Percentiles rank a stretch among this genome's conserved stretches.
phyloP scores from a whole-genome alignment of 1,140 invertebrate genomes.

The Euura lappo region DNA sequence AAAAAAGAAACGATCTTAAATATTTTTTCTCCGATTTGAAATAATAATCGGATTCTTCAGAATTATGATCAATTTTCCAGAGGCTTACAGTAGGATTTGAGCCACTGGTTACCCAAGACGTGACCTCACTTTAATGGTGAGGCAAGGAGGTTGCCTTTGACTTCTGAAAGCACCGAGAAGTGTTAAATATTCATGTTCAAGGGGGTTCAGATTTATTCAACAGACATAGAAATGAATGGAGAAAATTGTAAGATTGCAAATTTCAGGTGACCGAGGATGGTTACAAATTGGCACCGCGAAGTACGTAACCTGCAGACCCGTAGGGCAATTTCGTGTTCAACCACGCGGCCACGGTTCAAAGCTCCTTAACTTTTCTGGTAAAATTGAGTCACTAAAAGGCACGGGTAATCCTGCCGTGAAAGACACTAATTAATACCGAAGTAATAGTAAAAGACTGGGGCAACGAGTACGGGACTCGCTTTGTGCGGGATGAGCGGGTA shows the following conservation, averaged over 20 bases:
- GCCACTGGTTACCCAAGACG: too few relatives aligned
- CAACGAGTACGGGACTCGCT: not conserved
- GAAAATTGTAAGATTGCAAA: conserved; percentile 3
- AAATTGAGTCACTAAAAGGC: not conserved
- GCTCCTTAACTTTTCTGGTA: not conserved
- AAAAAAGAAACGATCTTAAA: too few relatives aligned
- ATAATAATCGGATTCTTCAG: too few relatives aligned
- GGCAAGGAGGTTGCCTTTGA: too few relatives aligned
- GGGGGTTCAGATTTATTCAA: not conserved
- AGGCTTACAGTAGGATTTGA: too few relatives aligned
- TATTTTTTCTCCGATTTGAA: too few relatives aligned
- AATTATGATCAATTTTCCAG: too few relatives aligned
- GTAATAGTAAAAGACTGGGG: not conserved
- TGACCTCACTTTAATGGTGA: too few relatives aligned
- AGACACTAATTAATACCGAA: not conserved
- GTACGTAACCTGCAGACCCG: not conserved
- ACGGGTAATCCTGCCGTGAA: not conserved
- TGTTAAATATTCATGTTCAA: too few relatives aligned
- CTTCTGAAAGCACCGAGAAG: too few relatives aligned
- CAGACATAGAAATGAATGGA: not conserved
- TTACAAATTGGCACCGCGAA: not conserved
- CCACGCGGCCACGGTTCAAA: not conserved
- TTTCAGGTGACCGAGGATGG: not conserved
- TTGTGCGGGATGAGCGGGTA: not conserved
- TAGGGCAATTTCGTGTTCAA: not conserved